Conservation (phyloP, 30 jellyfish, hydroid and myxozoan genomes). For the Nemopilema nomurai region DNA sequence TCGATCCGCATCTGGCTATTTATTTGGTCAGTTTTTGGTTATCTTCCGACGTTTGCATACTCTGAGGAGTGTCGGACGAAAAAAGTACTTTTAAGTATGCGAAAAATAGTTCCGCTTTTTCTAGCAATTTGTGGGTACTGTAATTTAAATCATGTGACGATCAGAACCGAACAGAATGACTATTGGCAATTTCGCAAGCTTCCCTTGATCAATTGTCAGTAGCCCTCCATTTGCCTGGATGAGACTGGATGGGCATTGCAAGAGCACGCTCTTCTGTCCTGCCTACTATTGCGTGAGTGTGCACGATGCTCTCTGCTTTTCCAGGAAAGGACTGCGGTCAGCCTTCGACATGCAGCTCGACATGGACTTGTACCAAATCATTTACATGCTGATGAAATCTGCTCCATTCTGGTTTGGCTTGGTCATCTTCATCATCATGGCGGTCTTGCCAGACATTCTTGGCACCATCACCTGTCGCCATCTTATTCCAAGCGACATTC, state of each 20-base stretch:
- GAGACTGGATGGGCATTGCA: neutral
- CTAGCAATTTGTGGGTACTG: too few relatives aligned
- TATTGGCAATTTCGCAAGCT: neutral
- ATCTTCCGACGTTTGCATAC: too few relatives aligned
- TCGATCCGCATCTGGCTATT: too few relatives aligned
- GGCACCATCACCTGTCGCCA: slow-evolving; percentile 44
- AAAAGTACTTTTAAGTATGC: too few relatives aligned
- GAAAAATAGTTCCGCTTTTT: too few relatives aligned
- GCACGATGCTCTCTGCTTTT: neutral
- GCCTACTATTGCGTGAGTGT: neutral
- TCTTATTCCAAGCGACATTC: slow-evolving; percentile 54
- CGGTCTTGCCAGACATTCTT: slow-evolving; percentile 68
- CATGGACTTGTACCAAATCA: slow-evolving; percentile 66
- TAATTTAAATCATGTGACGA: neutral
- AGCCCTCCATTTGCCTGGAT: neutral
- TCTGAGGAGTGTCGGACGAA: too few relatives aligned
- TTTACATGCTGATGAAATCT: slow-evolving; percentile 62
- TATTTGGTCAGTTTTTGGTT: too few relatives aligned
- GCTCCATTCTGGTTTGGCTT: slow-evolving; percentile 71
- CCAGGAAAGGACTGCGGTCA: slow-evolving; percentile 73
- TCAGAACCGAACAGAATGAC: too few relatives aligned
- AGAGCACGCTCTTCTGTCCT: neutral
- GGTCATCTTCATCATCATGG: slow-evolving; percentile 37
- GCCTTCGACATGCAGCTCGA: slow-evolving; percentile 70
- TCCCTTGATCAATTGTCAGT: neutral